These are phyloP conservation scores for Morpho deidamia DNA, from an alignment of 2,888 invertebrate genomes.

Conservation along the genomic window DNA sequence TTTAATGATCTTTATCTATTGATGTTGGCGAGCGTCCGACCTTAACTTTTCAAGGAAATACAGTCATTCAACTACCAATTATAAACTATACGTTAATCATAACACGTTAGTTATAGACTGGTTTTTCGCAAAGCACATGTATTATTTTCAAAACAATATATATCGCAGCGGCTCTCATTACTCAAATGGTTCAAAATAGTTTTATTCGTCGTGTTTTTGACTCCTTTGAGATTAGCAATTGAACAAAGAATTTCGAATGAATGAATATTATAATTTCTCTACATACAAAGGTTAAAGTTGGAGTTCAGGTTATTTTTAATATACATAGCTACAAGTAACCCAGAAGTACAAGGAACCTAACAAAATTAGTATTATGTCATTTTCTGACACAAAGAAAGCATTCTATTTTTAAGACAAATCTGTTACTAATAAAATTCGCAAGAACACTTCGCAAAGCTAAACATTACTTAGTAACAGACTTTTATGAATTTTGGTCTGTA, in stretches of 20 bases:
- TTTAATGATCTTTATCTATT: slow-evolving; percentile 42
- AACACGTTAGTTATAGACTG: slow-evolving; percentile 42
- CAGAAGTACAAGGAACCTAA: too few relatives aligned
- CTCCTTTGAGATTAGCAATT: too few relatives aligned
- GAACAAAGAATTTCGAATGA: background rate
- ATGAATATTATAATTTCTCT: background rate
- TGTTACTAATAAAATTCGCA: slow-evolving; percentile 37
- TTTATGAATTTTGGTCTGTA: slow-evolving; percentile 15
- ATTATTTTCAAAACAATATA: slow-evolving; percentile 23
- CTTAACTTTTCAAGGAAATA: slow-evolving; percentile 71
- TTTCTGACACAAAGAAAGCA: too few relatives aligned
- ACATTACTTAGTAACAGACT: slow-evolving; percentile 8
- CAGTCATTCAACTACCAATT: slow-evolving; percentile 57
- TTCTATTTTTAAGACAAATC: too few relatives aligned
- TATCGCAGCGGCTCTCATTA: slow-evolving; percentile 47
- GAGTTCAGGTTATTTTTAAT: too few relatives aligned
- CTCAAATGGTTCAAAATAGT: background rate
- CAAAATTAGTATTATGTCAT: too few relatives aligned
- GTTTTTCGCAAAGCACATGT: slow-evolving; percentile 56
- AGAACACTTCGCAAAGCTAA: slow-evolving; percentile 55
- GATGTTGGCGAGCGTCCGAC: slow-evolving; percentile 59
- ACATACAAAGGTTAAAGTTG: too few relatives aligned
- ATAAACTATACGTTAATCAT: slow-evolving; percentile 53
- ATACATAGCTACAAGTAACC: too few relatives aligned
- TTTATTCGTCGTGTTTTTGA: background rate